Conservation (phyloP, 2,888 invertebrate species). For the Sipha maydis region DNA sequence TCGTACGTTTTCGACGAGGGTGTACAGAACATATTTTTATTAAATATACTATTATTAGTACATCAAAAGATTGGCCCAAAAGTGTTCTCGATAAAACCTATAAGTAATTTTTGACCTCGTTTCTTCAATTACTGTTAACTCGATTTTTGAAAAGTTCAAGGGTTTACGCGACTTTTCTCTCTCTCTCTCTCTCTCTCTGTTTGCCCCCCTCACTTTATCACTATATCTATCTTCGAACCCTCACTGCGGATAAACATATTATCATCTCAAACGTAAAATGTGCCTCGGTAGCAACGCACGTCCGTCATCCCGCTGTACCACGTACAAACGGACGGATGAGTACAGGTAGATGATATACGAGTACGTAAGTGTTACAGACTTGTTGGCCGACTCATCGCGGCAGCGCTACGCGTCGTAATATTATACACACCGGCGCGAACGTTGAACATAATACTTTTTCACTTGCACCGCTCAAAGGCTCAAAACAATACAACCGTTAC, state of each 20-base stretch:
- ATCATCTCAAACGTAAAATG: slow-evolving; percentile 20
- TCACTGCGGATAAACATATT: slow-evolving; percentile 10
- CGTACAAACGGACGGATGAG: background rate
- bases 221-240: background rate
- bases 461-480: background rate
- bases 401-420: background rate
- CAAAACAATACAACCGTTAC: slow-evolving; percentile 4
- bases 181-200: background rate
- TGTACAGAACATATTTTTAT: background rate
- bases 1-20: background rate
- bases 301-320: background rate
- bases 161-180: background rate
- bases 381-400: background rate
- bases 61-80: background rate
- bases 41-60: background rate
- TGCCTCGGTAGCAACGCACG: background rate
- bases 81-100: background rate
- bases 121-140: slow-evolving; percentile 39
- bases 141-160: slow-evolving; percentile 35
- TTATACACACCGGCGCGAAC: background rate
- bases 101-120: slow-evolving; percentile 7
- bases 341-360: background rate
- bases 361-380: background rate
- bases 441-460: background rate
- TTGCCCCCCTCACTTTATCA: no score